phyloP scores from a whole-genome alignment of 2,797 vertebrate species.

The Mus caroli region DNA sequence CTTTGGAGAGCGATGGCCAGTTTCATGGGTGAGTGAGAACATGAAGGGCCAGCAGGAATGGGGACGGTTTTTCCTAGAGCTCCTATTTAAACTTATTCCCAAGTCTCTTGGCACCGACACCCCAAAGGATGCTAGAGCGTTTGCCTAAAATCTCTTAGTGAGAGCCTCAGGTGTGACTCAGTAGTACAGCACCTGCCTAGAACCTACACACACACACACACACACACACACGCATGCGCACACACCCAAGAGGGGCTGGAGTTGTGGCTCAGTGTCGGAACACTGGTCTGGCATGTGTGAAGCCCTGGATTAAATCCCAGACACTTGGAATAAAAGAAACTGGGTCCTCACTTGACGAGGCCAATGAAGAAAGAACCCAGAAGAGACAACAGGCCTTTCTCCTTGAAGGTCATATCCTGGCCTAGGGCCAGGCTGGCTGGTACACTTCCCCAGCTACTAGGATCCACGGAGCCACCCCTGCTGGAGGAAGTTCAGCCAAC shows the following conservation, averaged over 20 bases:
- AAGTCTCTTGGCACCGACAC: neutral
- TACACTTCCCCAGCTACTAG: neutral
- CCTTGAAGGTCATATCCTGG: neutral
- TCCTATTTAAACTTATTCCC: neutral
- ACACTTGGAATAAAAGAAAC: neutral
- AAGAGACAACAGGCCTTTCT: neutral
- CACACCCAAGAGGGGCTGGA: neutral
- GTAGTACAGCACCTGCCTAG: neutral
- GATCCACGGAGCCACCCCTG: neutral
- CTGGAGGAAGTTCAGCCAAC: neutral
- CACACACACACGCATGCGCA: neutral
- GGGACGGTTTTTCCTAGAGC: no score
- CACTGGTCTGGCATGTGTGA: neutral
- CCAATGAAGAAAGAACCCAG: neutral
- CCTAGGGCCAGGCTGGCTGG: neutral
- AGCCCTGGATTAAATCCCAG: neutral
- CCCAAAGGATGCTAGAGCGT: neutral
- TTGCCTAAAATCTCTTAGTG: neutral
- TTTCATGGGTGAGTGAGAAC: neutral
- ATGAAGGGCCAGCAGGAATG: accelerated
- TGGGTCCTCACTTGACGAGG: neutral
- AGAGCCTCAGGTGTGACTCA: neutral
- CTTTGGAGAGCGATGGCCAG: neutral
- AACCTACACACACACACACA: no score
- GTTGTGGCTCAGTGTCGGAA: neutral